These are phyloP conservation scores for Sphaeridia pumilis DNA, from an alignment of 2,888 invertebrate species.

Conservation along the genomic window DNA sequence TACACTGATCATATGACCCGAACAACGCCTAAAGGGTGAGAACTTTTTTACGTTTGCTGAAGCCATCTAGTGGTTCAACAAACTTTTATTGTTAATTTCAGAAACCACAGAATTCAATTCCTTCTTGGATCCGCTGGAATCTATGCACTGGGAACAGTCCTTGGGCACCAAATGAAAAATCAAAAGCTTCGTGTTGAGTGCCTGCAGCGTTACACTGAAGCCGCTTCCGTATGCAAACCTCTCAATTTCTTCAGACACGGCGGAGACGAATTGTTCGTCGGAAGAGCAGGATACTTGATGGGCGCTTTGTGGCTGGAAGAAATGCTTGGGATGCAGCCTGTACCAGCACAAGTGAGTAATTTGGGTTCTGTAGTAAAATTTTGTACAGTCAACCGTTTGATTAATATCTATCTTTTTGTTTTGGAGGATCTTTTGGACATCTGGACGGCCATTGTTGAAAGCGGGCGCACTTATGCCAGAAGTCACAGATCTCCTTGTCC, in stretches of 20 bases:
- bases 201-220: slow-evolving; percentile 41
- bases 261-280: slow-evolving; percentile 74
- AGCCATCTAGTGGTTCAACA: not conserved
- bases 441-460: slow-evolving; percentile 56
- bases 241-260: slow-evolving; percentile 46
- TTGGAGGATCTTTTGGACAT: slow-evolving; percentile 48
- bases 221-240: slow-evolving; percentile 45
- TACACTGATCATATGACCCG: not conserved
- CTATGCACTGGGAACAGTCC: slow-evolving; percentile 56
- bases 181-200: slow-evolving; percentile 37
- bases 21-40: not conserved
- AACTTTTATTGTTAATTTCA: not conserved
- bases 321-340: slow-evolving; percentile 26
- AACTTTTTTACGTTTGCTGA: not conserved
- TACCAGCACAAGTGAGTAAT: slow-evolving; percentile 17
- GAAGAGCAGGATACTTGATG: slow-evolving; percentile 68
- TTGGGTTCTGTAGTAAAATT: not conserved
- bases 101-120: slow-evolving; percentile 52
- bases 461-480: slow-evolving; percentile 57
- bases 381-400: not conserved
- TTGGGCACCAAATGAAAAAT: slow-evolving; percentile 48
- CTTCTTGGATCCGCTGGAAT: slow-evolving; percentile 66
- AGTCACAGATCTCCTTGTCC: slow-evolving; percentile 51
- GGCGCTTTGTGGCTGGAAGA: slow-evolving; percentile 57
- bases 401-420: slow-evolving; percentile 11